Conservation (phyloP, 2,113 vertebrate genomes). For the Ctenomys sociabilis region DNA sequence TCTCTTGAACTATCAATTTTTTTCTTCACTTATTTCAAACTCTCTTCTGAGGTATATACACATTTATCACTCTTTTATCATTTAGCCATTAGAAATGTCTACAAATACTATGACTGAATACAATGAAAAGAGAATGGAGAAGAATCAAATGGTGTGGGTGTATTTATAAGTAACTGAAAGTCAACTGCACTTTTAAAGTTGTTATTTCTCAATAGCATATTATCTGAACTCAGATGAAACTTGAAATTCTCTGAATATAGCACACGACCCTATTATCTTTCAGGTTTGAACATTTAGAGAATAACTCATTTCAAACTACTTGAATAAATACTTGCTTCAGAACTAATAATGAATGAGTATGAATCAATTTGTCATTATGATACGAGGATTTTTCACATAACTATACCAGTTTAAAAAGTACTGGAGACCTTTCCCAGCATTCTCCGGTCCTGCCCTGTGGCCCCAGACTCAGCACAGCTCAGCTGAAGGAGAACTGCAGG, state of each 20-base stretch:
- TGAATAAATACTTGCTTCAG: slow-evolving; percentile 30
- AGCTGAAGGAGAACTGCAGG: too few relatives aligned
- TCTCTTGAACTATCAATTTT: not conserved
- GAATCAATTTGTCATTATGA: slow-evolving; percentile 4
- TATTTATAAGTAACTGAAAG: slow-evolving; percentile 39
- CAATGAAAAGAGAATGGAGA: not conserved
- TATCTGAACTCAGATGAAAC: slow-evolving; percentile 51
- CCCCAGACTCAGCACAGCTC: too few relatives aligned
- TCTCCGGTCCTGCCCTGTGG: too few relatives aligned
- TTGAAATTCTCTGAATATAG: not conserved
- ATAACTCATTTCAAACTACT: slow-evolving; percentile 20
- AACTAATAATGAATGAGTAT: not conserved
- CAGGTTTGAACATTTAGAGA: slow-evolving; percentile 9
- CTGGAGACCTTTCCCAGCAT: too few relatives aligned
- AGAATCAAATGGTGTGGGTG: not conserved
- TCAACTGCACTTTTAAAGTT: slow-evolving; percentile 28
- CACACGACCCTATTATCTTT: not conserved
- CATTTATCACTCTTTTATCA: not conserved
- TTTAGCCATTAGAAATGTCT: slow-evolving; percentile 29
- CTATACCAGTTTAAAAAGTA: slow-evolving; percentile 13
- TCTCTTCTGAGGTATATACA: not conserved
- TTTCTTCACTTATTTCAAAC: not conserved
- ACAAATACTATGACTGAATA: not conserved
- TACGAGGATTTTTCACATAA: slow-evolving; percentile 62
- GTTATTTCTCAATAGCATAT: not conserved